Evolutionary conservation across 2,888 invertebrate genomes (phyloP).

Genomic region (Hydrotaea diabolus): DNA sequence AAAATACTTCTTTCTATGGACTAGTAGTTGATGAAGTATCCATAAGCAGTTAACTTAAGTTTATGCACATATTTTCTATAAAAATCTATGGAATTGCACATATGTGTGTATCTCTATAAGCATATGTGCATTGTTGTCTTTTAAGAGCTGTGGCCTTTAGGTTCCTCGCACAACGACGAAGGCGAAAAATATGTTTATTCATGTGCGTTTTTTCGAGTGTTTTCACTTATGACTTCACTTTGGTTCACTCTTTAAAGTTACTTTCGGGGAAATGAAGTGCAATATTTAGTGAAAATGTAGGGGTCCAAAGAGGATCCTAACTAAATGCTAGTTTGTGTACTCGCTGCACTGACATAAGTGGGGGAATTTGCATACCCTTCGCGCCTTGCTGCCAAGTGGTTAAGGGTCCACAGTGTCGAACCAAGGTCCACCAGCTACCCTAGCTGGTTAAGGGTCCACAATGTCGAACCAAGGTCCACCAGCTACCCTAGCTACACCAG

Average conservation of each 20-base stretch:
- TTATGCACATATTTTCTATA: no score
- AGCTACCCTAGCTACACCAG: no score
- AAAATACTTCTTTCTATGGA: no score
- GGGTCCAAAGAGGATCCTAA: background rate
- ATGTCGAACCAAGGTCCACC: no score
- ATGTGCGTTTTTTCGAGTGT: constrained; percentile 59
- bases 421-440: no score
- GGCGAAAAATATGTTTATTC: constrained; percentile 53
- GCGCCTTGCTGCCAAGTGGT: background rate
- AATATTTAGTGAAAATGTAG: background rate
- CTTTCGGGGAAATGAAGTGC: constrained; percentile 1
- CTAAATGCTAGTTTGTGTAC: no score
- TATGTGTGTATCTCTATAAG: constrained; percentile 68
- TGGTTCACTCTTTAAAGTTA: constrained; percentile 18
- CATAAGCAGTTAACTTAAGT: no score
- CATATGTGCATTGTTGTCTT: constrained; percentile 49
- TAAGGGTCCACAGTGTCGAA: background rate
- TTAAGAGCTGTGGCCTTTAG: constrained; percentile 51
- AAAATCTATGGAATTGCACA: constrained; percentile 47
- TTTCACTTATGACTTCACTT: constrained; percentile 58
- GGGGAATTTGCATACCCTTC: no score
- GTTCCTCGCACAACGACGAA: constrained; percentile 37
- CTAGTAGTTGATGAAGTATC: no score
- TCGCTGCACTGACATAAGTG: no score
- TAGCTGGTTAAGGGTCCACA: no score